Evolutionary conservation across 2,113 vertebrate species (phyloP), one percentile per base, ranked within the genome.

Genomic region (Ifrita kowaldi): DNA sequence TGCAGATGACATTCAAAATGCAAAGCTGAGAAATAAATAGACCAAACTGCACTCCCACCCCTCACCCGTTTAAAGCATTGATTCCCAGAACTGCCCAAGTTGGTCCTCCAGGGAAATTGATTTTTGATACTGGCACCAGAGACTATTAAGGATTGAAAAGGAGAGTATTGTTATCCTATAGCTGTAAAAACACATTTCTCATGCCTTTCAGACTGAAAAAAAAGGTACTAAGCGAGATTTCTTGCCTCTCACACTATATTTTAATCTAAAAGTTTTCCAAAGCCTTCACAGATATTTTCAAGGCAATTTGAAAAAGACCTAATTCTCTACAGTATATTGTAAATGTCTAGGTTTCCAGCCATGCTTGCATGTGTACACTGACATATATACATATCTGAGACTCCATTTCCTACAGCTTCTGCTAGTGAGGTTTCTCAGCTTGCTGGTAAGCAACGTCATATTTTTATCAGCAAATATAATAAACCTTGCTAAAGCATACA

Each of bases 331-430:
- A 62, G 30, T 6, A 13, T 20, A n/a, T 44, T 76, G 65, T 22
- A n/a, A 85, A 32, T 70, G 41, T 73, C 41, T 64, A 56, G 11
- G 32, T 90, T 78, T 74, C 5, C 1, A 6, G 23, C 1, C 2
- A 70, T 28, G 3, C 53, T 57, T 53, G 42, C 0, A 0, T 0
- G 2, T 52, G 13, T 24, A 44, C 5, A 39, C 9, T 23, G 7
- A 57, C 9, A 26, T 32, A 49, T 7, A 3, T 13, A 13, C 7
- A 1, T 24, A 52, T 85, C 39, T 85, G 55, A 84, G 24, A 44
- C 15, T 71, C 41, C 9, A 42, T 39, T 83, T 83, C 30, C 37
- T 83, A 24, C 24, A 92, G 13, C 7, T 73, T 68, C 41, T 83
- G 11, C 68, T 62, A 56, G 24, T 44, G 41, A 85, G 30, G 33